A percentile compares a stretch with the other conserved stretches of the same genome.
Evolutionary conservation across 2,888 invertebrate species (phyloP).

Genomic region (Lithophane semibrunnea): DNA sequence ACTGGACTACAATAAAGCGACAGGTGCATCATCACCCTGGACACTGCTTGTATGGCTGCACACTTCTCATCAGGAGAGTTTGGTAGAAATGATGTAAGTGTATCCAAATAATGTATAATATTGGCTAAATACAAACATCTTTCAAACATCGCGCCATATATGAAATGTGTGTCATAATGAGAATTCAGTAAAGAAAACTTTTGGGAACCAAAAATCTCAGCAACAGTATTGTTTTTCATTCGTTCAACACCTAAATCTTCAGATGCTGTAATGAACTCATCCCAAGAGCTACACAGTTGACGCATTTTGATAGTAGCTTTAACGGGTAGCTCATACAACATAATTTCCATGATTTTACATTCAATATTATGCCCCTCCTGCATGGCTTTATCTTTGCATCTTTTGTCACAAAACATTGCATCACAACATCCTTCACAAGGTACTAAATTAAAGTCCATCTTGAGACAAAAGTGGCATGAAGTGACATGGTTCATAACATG

Average conservation of each 20-base stretch:
- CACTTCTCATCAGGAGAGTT: conserved; percentile 22
- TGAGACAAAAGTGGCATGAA: conserved; percentile 43
- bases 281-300: conserved; percentile 48
- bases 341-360: conserved; percentile 23
- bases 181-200: conserved; percentile 49
- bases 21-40: conserved; percentile 51
- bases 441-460: conserved; percentile 39
- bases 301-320: conserved; percentile 43
- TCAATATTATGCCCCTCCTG: conserved; percentile 44
- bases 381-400: conserved; percentile 35
- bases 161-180: conserved; percentile 37
- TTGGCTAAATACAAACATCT: conserved; percentile 31
- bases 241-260: conserved; percentile 31
- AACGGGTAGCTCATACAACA: conserved; percentile 7
- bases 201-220: conserved; percentile 38
- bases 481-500: background rate
- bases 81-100: conserved; percentile 39
- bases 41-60: conserved; percentile 36
- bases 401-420: conserved; percentile 43
- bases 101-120: conserved; percentile 42
- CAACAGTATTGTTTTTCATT: conserved; percentile 24
- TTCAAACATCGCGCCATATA: conserved; percentile 33
- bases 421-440: conserved; percentile 45
- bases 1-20: conserved; percentile 38
- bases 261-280: conserved; percentile 53